Evolutionary conservation across 2,113 vertebrate genomes (phyloP).

Genomic region (Aptenodytes patagonicus): DNA sequence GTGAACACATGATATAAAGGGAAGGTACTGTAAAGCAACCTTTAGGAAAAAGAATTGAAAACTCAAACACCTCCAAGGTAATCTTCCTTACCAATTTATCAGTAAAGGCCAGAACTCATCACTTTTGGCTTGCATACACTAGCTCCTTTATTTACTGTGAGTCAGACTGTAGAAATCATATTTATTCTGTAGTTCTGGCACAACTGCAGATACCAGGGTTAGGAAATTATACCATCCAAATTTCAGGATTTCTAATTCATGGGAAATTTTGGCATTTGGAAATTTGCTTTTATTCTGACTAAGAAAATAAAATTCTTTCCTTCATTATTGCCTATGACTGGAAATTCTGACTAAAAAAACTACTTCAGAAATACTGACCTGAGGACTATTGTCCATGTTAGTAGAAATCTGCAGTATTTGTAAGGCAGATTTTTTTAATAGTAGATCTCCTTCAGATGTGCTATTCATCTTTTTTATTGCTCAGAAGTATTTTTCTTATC

Average conservation of each 20-base stretch:
- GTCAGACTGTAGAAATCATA: constrained; percentile 21
- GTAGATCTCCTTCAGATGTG: neutral
- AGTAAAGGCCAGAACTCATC: neutral
- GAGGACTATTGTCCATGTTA: neutral
- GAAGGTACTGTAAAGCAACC: neutral
- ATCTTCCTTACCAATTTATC: neutral
- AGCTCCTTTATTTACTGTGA: neutral
- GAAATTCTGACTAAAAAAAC: neutral
- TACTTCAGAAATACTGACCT: neutral
- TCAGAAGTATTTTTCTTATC: neutral
- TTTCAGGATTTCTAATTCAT: constrained; percentile 39
- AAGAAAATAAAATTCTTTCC: constrained; percentile 42
- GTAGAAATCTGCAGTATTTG: neutral
- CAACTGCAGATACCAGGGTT: neutral
- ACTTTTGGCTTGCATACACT: neutral
- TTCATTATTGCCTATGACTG: neutral
- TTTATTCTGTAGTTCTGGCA: constrained; percentile 10
- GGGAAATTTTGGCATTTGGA: constrained; percentile 18
- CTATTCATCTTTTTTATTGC: neutral
- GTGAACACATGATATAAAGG: constrained; percentile 3
- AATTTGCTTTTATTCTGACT: constrained; percentile 1
- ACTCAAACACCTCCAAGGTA: neutral
- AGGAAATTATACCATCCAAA: neutral
- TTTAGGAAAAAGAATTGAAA: neutral
- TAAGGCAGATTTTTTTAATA: neutral